Conservation (phyloP, 37 sponge, comb jelly and placozoan genomes). For the Aplysina aerophoba region DNA sequence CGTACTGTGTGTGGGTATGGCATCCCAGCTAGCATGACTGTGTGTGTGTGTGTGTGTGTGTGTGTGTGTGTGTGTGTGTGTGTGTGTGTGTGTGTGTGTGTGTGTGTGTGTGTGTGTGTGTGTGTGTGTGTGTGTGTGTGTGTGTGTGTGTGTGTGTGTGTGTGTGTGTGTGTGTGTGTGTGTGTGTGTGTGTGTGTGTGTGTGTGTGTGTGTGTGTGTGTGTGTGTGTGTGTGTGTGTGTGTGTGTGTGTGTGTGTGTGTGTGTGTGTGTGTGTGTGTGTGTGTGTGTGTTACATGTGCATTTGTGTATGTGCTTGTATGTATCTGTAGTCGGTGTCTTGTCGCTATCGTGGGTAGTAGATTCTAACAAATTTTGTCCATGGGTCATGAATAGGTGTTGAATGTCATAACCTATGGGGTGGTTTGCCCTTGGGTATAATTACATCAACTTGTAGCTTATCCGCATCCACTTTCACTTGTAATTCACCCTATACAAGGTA, state of each 20-base stretch:
- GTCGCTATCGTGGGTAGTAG: too few relatives aligned
- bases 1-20: background rate
- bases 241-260: background rate
- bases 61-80: slow-evolving; percentile 13
- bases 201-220: background rate
- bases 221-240: background rate
- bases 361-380: too few relatives aligned
- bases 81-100: slow-evolving; percentile 33
- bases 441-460: too few relatives aligned
- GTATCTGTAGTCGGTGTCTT: background rate
- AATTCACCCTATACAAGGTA: too few relatives aligned
- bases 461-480: too few relatives aligned
- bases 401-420: too few relatives aligned
- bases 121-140: slow-evolving; percentile 12
- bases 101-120: slow-evolving; percentile 37
- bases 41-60: background rate
- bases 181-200: slow-evolving; percentile 26
- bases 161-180: background rate
- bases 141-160: background rate
- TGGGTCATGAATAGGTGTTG: too few relatives aligned
- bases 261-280: background rate
- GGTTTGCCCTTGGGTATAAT: too few relatives aligned
- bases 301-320: background rate
- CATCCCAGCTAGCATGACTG: background rate
- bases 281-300: background rate